These are phyloP conservation scores for Xiphorhynchus elegans DNA, from an alignment of 2,113 vertebrate species.

Conservation along the genomic window DNA sequence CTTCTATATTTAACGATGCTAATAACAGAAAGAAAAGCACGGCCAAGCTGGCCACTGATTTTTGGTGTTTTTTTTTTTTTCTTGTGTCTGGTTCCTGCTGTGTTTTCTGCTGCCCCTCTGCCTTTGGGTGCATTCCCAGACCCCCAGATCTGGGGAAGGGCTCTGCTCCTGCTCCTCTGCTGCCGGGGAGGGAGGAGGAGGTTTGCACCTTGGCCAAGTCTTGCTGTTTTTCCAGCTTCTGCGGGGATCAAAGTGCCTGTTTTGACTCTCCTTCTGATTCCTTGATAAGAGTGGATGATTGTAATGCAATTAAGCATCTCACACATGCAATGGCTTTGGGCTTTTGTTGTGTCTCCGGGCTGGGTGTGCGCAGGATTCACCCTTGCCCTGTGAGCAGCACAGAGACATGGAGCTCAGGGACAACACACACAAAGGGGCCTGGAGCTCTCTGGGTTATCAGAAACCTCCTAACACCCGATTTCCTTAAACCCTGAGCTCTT, in stretches of 20 bases:
- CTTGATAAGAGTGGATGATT: neutral
- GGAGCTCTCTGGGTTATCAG: neutral
- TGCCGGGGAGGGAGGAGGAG: neutral
- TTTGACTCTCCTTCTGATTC: neutral
- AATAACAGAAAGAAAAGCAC: neutral
- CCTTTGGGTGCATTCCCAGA: neutral
- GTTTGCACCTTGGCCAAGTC: neutral
- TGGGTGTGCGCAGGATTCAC: neutral
- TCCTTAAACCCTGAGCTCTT: neutral
- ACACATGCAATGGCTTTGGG: fast-evolving
- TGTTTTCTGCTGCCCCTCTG: fast-evolving
- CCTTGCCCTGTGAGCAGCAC: neutral
- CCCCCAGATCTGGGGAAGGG: neutral
- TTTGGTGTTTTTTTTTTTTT: neutral
- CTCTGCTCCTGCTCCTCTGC: neutral
- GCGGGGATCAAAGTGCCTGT: neutral
- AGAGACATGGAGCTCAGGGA: neutral
- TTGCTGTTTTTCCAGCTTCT: neutral
- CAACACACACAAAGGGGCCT: neutral
- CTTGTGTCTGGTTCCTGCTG: neutral
- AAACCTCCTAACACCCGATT: neutral
- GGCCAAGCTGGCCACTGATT: neutral
- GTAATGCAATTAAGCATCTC: neutral
- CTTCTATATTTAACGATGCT: neutral
- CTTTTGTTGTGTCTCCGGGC: constrained; percentile 20